Evolutionary conservation across 2,888 invertebrate species (phyloP).

Genomic region (Agelastica alni): DNA sequence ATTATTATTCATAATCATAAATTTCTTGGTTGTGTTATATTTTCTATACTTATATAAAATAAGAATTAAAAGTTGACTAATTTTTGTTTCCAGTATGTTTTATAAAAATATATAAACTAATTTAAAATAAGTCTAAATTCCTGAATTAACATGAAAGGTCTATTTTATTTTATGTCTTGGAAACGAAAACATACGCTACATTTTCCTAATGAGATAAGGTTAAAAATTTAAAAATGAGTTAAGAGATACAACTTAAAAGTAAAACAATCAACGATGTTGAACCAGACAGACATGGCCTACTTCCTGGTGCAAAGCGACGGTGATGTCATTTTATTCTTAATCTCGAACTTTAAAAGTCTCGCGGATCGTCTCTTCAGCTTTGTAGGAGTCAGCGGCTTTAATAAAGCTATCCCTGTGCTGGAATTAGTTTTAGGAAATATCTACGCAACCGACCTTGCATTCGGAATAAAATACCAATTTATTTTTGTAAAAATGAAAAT

Average conservation of each 20-base stretch:
- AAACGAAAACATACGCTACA: neutral
- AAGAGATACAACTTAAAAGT: neutral
- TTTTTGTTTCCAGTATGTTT: too few relatives aligned
- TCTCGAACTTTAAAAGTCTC: neutral
- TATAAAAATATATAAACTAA: too few relatives aligned
- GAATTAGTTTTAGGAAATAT: neutral
- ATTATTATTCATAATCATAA: too few relatives aligned
- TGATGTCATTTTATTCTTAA: constrained; percentile 8
- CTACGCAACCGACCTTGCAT: neutral
- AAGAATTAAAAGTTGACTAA: too few relatives aligned
- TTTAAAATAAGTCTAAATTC: too few relatives aligned
- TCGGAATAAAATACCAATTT: neutral
- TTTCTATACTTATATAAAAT: too few relatives aligned
- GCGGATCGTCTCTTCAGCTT: neutral
- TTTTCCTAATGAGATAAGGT: neutral
- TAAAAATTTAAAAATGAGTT: neutral
- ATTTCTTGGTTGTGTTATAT: too few relatives aligned
- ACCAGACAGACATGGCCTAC: constrained; percentile 13
- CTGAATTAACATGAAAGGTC: too few relatives aligned
- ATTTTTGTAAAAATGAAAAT: too few relatives aligned
- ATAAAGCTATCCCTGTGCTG: neutral
- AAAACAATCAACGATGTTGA: constrained; percentile 3
- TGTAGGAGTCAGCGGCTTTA: neutral
- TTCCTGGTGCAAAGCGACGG: constrained; percentile 15
- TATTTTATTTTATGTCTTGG: too few relatives aligned